Base-by-base conservation (phyloP, 2,113 vertebrate species). In the Proteles cristata region DNA sequence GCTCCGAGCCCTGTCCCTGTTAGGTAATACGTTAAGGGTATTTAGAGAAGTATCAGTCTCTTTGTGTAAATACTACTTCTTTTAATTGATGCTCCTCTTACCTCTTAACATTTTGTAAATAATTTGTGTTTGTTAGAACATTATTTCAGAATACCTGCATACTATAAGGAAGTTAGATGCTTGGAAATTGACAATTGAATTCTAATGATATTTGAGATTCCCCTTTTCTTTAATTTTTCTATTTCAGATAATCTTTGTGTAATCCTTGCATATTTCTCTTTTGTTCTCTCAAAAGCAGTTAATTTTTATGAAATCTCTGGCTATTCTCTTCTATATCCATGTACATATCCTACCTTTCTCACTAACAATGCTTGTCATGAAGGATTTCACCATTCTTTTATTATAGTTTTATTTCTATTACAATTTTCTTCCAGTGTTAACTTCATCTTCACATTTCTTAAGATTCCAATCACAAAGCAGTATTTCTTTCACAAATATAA, bases 11-110 rank as follows among this genome's bases (percentile, higher is more conserved):
- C 92, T 93, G 1, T 83, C 25, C 96, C 39, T 96, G 94, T 97
- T 80, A 71, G 91, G 80, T 94, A 93, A 97, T 7, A 93, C 71
- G 93, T 96, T 91, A 97, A 88, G 28, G 39, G 43, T 79, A 83
- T 94, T 92, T 83, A 88, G 43, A 76, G 55, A 96, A 73, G 5
- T 19, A 21, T 58, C 48, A 0, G 23, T 33, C 61, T 85, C 31
- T 95, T 65, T 79, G 39, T 90, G 66, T 69, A 94, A 97, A 83
- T 88, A 66, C 35, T 81, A 50, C 33, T 77, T 66, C 8, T 94
- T 90, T 95, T 66, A 96, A 94, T 76, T 84, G 50, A 80, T 94
- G 4, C 90, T 50, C 55, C 43, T 39, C 33, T 45, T 96, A 16
- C 53, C 39, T 96, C 61, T 96, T 96, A 74, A 63, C 7, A 17